These are phyloP conservation scores for Otolemur garnettii DNA, from an alignment of 2,113 vertebrate genomes.

Conservation along the genomic window DNA sequence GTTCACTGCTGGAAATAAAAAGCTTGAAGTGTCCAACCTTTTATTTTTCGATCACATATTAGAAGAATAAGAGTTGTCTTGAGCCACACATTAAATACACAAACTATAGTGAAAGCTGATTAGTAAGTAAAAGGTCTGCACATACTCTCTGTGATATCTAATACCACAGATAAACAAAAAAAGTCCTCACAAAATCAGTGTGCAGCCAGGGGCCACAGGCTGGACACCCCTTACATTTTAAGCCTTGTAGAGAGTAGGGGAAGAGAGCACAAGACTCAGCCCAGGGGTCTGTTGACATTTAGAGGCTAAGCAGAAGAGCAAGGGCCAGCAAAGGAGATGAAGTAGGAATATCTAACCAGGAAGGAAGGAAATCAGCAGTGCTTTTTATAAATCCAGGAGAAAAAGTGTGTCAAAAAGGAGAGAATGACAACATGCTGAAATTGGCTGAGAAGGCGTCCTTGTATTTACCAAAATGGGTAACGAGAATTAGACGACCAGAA, in stretches of 20 bases:
- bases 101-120: too few species aligned
- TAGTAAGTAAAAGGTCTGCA: too few species aligned
- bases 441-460: fast-evolving
- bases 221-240: not conserved
- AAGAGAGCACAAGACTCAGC: not conserved
- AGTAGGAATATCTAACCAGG: not conserved
- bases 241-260: not conserved
- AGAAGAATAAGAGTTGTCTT: too few species aligned
- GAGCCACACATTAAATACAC: too few species aligned
- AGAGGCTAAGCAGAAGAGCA: not conserved
- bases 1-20: slow-evolving; percentile 1
- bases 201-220: too few species aligned
- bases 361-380: not conserved
- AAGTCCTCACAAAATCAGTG: too few species aligned
- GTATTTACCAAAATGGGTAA: not conserved
- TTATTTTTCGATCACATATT: too few species aligned
- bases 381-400: not conserved
- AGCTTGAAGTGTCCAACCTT: too few species aligned
- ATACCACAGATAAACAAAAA: too few species aligned
- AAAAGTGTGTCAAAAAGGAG: not conserved
- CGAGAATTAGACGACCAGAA: not conserved
- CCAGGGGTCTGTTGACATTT: not conserved
- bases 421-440: too few species aligned
- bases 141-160: too few species aligned
- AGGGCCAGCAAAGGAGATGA: not conserved